Evolutionary conservation across 1,140 invertebrate species (phyloP).

Genomic region (Eupristina koningsbergeri): DNA sequence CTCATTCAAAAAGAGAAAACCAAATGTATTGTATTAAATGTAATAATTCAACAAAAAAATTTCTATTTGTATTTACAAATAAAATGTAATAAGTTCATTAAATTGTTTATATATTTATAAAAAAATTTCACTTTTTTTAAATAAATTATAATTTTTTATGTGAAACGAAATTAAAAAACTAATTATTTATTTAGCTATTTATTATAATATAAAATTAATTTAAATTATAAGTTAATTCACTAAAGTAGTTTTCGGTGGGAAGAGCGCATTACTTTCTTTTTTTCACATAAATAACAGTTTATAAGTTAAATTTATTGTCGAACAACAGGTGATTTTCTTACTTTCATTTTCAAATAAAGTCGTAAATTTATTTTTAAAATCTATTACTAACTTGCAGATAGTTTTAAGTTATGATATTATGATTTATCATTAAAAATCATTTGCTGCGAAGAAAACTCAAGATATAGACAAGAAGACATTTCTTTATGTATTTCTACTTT

Average conservation of each 20-base stretch:
- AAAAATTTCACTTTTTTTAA: background rate
- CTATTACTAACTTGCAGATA: background rate
- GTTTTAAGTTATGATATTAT: background rate
- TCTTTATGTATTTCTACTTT: conserved; percentile 29
- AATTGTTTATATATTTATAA: background rate
- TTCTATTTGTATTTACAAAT: background rate
- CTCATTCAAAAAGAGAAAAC: background rate
- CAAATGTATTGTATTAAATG: background rate
- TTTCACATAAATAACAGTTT: background rate
- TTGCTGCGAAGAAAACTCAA: conserved; percentile 9
- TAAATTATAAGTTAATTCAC: background rate
- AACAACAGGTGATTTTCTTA: background rate
- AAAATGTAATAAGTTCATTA: background rate
- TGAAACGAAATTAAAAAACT: background rate
- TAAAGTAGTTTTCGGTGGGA: background rate
- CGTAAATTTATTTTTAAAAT: conserved; percentile 11
- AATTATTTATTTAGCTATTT: conserved; percentile 5
- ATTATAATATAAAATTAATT: conserved; percentile 3
- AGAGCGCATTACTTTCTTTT: conserved; percentile 2
- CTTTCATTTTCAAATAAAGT: conserved; percentile 16
- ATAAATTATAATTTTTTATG: background rate
- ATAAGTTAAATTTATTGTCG: conserved; percentile 6
- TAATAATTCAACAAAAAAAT: background rate
- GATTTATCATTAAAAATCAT: conserved; percentile 4
- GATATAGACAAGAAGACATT: conserved; percentile 21